Evolutionary conservation across 92 coral and sea anemone genomes (phyloP).

Genomic region (Ricordea florida): DNA sequence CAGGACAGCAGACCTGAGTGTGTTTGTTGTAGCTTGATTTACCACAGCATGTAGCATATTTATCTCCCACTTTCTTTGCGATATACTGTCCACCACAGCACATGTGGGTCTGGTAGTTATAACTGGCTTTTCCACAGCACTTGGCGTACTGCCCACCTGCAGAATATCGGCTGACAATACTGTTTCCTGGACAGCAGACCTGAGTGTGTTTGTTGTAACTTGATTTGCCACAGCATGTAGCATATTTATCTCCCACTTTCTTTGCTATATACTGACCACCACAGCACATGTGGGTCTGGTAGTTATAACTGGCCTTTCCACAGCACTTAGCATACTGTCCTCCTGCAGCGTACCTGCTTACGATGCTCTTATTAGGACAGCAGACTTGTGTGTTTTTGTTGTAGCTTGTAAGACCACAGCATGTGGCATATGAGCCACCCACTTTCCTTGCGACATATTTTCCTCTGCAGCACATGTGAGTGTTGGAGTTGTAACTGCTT

Average conservation of each 20-base stretch:
- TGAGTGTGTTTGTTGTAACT: conserved; percentile 29
- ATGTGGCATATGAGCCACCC: conserved; percentile 2
- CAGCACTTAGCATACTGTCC: conserved; percentile 20
- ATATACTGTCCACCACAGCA: conserved; percentile 32
- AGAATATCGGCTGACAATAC: conserved; percentile 26
- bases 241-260: conserved; percentile 4
- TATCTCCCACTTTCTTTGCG: conserved; percentile 2
- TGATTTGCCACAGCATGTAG: conserved; percentile 23
- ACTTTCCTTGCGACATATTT: not conserved
- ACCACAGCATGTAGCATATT: conserved; percentile 32
- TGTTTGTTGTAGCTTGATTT: conserved; percentile 9
- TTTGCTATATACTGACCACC: not conserved
- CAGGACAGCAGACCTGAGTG: conserved; percentile 44
- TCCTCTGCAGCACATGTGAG: conserved; percentile 32
- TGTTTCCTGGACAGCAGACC: conserved; percentile 27
- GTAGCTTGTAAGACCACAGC: conserved; percentile 24
- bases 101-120: conserved; percentile 19
- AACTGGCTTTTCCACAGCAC: conserved; percentile 33
- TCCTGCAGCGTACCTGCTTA: conserved; percentile 13
- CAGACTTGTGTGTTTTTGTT: conserved; percentile 30
- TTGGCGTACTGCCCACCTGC: conserved; percentile 13
- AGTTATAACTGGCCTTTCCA: conserved; percentile 12
- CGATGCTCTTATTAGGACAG: conserved; percentile 1
- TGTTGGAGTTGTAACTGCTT: conserved; percentile 13
- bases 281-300: conserved; percentile 27